phyloP scores from a whole-genome alignment of 2,113 vertebrate genomes.

The Verasper variegatus region DNA sequence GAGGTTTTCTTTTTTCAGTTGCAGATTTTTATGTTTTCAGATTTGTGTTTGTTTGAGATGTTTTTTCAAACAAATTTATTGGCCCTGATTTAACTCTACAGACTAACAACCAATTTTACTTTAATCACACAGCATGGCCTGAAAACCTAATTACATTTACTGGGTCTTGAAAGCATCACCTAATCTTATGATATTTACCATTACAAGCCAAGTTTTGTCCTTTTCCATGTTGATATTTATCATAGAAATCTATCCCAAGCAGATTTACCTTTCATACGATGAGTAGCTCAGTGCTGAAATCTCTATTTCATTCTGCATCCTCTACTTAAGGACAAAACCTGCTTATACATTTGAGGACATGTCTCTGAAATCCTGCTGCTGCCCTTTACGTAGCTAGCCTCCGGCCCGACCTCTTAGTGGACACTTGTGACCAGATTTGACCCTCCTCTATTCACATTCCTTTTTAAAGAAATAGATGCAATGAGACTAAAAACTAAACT shows the following conservation, averaged over 20 bases:
- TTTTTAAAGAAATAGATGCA: slow-evolving; percentile 16
- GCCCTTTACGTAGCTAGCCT: slow-evolving; percentile 55
- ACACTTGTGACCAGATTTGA: slow-evolving; percentile 37
- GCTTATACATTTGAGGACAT: slow-evolving; percentile 35
- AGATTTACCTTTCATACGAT: background rate
- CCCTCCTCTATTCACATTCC: slow-evolving; percentile 43
- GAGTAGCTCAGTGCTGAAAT: too few relatives aligned
- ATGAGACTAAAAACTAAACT: slow-evolving; percentile 5
- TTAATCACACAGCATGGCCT: background rate
- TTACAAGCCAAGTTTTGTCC: background rate
- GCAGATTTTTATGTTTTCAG: too few relatives aligned
- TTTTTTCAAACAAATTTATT: too few relatives aligned
- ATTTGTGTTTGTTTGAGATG: too few relatives aligned
- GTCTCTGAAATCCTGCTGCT: slow-evolving; percentile 57
- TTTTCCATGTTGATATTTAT: background rate
- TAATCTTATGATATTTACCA: background rate
- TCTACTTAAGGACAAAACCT: too few relatives aligned
- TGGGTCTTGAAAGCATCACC: background rate
- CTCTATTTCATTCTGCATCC: too few relatives aligned
- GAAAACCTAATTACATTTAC: background rate
- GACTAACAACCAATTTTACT: background rate
- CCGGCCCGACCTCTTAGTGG: slow-evolving; percentile 58
- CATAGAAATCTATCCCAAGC: background rate
- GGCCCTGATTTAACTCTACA: too few relatives aligned
- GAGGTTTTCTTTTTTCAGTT: too few relatives aligned